A percentile compares a stretch with the other conserved stretches of the same genome.
These are phyloP conservation scores for Aurelia aurita complex sp. Pacific DNA, from an alignment of 30 jellyfish, hydroid and myxozoan species.

Conservation along the genomic window DNA sequence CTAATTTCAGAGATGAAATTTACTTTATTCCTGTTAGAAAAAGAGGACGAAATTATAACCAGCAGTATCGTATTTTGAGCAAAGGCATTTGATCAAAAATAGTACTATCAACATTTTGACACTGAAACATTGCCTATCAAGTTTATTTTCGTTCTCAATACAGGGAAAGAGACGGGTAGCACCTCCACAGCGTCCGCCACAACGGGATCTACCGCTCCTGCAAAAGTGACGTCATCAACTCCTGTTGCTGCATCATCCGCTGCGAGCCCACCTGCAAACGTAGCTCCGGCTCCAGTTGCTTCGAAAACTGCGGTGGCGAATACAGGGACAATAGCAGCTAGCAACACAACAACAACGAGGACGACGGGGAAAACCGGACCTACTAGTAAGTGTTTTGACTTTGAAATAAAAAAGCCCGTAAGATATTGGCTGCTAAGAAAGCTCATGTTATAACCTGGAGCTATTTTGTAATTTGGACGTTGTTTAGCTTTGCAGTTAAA, in stretches of 20 bases:
- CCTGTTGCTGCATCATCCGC: slow-evolving; percentile 11
- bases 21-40: too few species aligned
- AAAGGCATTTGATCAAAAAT: too few species aligned
- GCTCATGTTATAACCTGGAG: too few species aligned
- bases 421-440: too few species aligned
- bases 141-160: background rate
- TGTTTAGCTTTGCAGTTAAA: too few species aligned
- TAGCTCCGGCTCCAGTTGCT: slow-evolving; percentile 11
- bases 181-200: slow-evolving; percentile 24
- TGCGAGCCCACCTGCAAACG: background rate
- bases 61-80: too few species aligned
- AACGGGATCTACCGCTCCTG: slow-evolving; percentile 5
- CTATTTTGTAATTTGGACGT: too few species aligned
- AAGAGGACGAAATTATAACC: too few species aligned
- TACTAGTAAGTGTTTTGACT: slow-evolving; percentile 15
- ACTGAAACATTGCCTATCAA: background rate
- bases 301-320: slow-evolving; percentile 6
- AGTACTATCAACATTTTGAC: background rate
- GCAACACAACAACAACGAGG: slow-evolving; percentile 55
- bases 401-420: too few species aligned
- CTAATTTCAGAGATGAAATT: too few species aligned
- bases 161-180: slow-evolving; percentile 34
- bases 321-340: slow-evolving; percentile 78
- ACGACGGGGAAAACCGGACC: slow-evolving; percentile 60
- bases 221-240: slow-evolving; percentile 7